These are phyloP conservation scores for Pyrgus malvae DNA, from an alignment of 2,888 invertebrate genomes.

Conservation along the genomic window DNA sequence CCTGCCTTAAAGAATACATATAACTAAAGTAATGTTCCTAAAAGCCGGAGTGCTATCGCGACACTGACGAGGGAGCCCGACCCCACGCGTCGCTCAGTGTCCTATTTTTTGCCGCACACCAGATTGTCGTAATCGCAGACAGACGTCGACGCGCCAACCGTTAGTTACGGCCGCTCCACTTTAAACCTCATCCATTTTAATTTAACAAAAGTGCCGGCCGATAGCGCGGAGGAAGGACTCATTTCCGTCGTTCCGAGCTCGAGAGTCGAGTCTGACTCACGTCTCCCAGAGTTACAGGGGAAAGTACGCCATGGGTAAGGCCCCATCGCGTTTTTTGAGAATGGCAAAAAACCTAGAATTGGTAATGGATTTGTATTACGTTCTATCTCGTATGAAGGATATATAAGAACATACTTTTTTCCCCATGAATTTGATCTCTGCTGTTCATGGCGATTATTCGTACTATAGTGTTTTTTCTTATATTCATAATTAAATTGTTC, in stretches of 20 bases:
- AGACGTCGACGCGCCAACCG: slow-evolving; percentile 68
- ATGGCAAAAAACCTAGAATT: no score
- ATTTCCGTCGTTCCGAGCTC: slow-evolving; percentile 66
- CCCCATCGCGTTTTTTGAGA: no score
- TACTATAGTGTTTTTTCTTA: no score
- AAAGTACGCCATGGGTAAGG: slow-evolving; percentile 14
- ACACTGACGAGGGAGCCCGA: slow-evolving; percentile 44
- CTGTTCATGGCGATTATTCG: no score
- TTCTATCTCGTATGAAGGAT: no score
- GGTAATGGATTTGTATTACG: no score
- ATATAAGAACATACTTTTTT: no score
- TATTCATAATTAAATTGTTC: no score
- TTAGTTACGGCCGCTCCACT: slow-evolving; percentile 78
- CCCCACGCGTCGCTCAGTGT: slow-evolving; percentile 61
- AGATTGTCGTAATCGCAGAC: slow-evolving; percentile 62
- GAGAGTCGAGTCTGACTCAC: slow-evolving; percentile 49
- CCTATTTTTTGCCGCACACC: slow-evolving; percentile 57
- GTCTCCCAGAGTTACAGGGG: slow-evolving; percentile 27
- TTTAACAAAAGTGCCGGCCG: slow-evolving; percentile 80
- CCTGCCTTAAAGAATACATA: no score
- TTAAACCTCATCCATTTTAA: slow-evolving; percentile 81
- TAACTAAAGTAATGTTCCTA: no score
- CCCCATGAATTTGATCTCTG: no score
- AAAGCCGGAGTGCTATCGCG: slow-evolving; percentile 29
- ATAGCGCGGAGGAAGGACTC: slow-evolving; percentile 77